A percentile compares a stretch with the other conserved stretches of the same genome.
These are phyloP conservation scores for Oscheius sp. DNA, from an alignment of 2,888 invertebrate genomes.

Conservation along the genomic window DNA sequence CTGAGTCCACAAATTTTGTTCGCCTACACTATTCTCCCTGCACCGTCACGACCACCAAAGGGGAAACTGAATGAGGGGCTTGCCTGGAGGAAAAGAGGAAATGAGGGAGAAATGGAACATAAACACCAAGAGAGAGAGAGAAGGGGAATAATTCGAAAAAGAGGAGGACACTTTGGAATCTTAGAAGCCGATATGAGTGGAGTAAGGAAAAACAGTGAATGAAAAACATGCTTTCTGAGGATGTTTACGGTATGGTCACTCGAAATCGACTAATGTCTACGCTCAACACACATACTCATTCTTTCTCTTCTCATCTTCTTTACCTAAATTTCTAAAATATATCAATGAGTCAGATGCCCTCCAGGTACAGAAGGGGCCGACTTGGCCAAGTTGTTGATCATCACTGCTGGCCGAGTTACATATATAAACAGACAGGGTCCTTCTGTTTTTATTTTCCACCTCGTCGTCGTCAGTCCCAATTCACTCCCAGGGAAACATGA, in stretches of 20 bases:
- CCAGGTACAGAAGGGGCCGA: neutral
- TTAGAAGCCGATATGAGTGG: neutral
- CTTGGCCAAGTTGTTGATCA: constrained; percentile 33
- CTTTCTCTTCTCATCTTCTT: no score
- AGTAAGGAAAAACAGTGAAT: constrained; percentile 28
- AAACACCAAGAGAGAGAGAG: neutral
- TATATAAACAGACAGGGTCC: constrained; percentile 32
- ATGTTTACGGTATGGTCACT: constrained; percentile 32
- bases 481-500: constrained; percentile 1
- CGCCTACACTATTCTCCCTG: constrained; percentile 32
- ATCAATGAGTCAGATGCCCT: neutral
- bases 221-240: constrained; percentile 35
- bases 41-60: constrained; percentile 29
- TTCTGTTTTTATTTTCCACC: constrained; percentile 37
- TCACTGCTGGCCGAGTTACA: constrained; percentile 24
- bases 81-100: neutral
- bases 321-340: neutral
- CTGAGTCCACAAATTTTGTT: constrained; percentile 29
- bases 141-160: neutral
- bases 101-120: neutral
- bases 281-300: constrained; percentile 1
- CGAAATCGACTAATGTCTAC: constrained; percentile 24
- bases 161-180: constrained; percentile 1
- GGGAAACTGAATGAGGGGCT: neutral
- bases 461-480: constrained; percentile 19